Evolutionary conservation across 2,888 invertebrate genomes (phyloP).

Genomic region (Caenorhabditis sp.): DNA sequence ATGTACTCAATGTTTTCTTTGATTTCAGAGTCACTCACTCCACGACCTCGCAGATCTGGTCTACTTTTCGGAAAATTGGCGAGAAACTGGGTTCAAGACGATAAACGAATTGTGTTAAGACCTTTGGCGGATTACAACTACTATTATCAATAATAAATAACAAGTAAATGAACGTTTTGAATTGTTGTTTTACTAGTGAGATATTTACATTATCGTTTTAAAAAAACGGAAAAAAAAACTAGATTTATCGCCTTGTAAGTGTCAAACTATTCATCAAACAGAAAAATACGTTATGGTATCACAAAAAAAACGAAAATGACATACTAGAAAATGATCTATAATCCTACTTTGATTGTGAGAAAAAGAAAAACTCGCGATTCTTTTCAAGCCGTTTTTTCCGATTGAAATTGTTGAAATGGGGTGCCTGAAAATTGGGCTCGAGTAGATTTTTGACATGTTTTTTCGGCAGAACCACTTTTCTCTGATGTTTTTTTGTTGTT

Average conservation of each 20-base stretch:
- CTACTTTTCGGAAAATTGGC: constrained; percentile 40
- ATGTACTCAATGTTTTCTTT: too few relatives aligned
- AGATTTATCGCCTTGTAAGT: not conserved
- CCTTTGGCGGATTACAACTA: constrained; percentile 27
- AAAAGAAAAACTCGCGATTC: not conserved
- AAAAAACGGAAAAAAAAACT: not conserved
- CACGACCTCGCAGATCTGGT: constrained; percentile 30
- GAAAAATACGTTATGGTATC: not conserved
- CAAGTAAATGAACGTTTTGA: not conserved
- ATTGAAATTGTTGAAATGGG: constrained; percentile 1
- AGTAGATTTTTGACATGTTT: not conserved
- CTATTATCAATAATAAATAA: not conserved
- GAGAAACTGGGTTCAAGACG: constrained; percentile 30
- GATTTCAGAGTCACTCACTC: not conserved
- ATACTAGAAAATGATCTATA: not conserved
- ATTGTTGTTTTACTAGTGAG: not conserved
- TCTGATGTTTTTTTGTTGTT: not conserved
- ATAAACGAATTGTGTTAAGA: constrained; percentile 31
- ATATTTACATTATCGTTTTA: not conserved
- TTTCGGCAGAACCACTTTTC: not conserved
- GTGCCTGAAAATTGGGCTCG: not conserved
- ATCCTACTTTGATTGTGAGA: not conserved
- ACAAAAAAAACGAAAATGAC: not conserved
- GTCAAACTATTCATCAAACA: not conserved
- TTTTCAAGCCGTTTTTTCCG: not conserved